These are phyloP conservation scores for Atethmia centrago DNA, from an alignment of 2,888 invertebrate genomes.

Conservation along the genomic window DNA sequence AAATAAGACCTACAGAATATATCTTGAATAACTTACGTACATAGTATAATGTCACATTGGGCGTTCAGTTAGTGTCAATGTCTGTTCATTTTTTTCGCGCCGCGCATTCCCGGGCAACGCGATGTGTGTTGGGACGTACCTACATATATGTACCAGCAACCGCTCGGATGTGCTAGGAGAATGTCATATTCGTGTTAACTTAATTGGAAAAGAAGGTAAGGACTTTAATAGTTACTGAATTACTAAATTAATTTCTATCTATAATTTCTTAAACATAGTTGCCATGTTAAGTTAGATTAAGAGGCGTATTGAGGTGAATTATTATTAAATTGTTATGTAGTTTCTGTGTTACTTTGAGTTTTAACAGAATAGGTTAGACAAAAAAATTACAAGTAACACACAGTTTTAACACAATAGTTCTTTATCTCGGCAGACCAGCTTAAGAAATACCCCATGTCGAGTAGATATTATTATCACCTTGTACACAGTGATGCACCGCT, in stretches of 20 bases:
- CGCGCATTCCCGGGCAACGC: neutral
- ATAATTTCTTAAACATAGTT: neutral
- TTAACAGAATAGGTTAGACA: too few species aligned
- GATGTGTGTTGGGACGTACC: neutral
- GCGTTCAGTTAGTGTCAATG: conserved; percentile 35
- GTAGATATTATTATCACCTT: conserved; percentile 42
- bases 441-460: conserved; percentile 17
- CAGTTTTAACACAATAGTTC: too few species aligned
- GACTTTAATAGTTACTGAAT: neutral
- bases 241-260: neutral
- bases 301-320: neutral
- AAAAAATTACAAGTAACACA: too few species aligned
- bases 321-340: neutral
- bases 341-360: neutral
- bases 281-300: neutral
- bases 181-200: neutral
- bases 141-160: too few species aligned
- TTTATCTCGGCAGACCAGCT: neutral
- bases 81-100: conserved; percentile 14
- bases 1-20: neutral
- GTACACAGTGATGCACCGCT: conserved; percentile 25
- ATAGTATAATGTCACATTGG: neutral
- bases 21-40: neutral
- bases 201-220: neutral
- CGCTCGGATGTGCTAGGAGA: neutral